Conservation (phyloP, 2,797 vertebrate genomes). For the Notamacropus eugenii region DNA sequence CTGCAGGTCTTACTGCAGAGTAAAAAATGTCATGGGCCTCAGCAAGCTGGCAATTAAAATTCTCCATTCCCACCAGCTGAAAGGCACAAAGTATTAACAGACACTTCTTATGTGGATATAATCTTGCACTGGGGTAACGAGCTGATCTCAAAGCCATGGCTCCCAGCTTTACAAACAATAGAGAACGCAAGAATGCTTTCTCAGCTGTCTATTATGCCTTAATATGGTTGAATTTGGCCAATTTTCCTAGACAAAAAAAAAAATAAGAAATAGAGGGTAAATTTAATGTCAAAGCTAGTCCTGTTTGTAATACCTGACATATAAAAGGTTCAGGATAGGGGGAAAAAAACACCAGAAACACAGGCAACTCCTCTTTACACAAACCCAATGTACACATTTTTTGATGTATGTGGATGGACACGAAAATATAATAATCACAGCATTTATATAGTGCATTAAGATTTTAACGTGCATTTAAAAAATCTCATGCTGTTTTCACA, state of each 20-base stretch:
- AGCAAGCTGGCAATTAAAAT: neutral
- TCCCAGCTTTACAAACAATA: neutral
- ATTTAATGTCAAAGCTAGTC: neutral
- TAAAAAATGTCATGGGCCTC: neutral
- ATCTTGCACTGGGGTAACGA: neutral
- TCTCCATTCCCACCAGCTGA: neutral
- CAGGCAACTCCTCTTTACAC: neutral
- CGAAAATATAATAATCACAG: neutral
- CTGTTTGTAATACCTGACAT: neutral
- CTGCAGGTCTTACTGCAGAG: neutral
- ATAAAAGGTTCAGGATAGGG: too few relatives aligned
- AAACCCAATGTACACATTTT: neutral
- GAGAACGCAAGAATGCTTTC: neutral
- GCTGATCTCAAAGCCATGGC: conserved; percentile 25
- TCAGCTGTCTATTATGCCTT: neutral
- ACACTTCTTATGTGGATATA: neutral
- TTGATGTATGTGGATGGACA: neutral
- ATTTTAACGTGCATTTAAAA: neutral
- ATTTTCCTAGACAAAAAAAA: neutral
- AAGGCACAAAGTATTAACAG: conserved; percentile 22
- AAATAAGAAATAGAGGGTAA: neutral
- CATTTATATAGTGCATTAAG: neutral
- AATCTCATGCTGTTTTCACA: neutral
- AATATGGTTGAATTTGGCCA: neutral
- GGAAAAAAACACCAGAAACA: neutral